Percentiles rank a stretch among this genome's conserved stretches.
phyloP scores from a whole-genome alignment of 1,140 invertebrate species.

The Subanguina moxae region DNA sequence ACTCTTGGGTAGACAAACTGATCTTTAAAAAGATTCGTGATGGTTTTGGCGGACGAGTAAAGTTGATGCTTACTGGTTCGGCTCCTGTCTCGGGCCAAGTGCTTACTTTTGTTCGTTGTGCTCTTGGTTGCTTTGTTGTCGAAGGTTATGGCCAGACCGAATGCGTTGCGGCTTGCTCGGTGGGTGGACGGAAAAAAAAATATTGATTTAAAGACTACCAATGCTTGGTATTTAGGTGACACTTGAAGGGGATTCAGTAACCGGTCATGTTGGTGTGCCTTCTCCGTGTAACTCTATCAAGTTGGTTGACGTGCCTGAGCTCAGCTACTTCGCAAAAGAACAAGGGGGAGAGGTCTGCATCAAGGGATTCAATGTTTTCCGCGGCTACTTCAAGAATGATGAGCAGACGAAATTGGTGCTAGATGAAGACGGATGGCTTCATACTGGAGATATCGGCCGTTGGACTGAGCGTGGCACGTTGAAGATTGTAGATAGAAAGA shows the following conservation, averaged over 20 bases:
- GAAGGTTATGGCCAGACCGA: constrained; percentile 90
- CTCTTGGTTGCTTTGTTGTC: constrained; percentile 76
- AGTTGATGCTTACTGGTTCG: constrained; percentile 87
- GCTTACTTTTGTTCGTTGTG: constrained; percentile 84
- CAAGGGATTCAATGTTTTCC: constrained; percentile 56
- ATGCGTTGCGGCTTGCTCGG: constrained; percentile 69
- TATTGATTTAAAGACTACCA: background rate
- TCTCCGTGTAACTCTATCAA: constrained; percentile 56
- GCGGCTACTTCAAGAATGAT: constrained; percentile 60
- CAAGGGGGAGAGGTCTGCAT: constrained; percentile 56
- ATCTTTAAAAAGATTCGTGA: constrained; percentile 59
- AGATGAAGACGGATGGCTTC: constrained; percentile 62
- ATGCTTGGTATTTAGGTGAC: constrained; percentile 36
- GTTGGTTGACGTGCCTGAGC: constrained; percentile 58
- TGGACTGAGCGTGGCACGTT: constrained; percentile 62
- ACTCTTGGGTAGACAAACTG: constrained; percentile 49
- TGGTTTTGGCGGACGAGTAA: constrained; percentile 77
- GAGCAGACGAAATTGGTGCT: constrained; percentile 61
- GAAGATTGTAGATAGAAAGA: constrained; percentile 64
- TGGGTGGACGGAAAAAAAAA: background rate
- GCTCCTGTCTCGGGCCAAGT: constrained; percentile 88
- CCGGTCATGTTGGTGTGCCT: constrained; percentile 59
- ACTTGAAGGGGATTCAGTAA: constrained; percentile 51
- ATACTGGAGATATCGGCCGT: constrained; percentile 59
- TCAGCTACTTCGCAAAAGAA: constrained; percentile 54